phyloP scores from a whole-genome alignment of 2,888 invertebrate species.

The Mythimna vitellina region DNA sequence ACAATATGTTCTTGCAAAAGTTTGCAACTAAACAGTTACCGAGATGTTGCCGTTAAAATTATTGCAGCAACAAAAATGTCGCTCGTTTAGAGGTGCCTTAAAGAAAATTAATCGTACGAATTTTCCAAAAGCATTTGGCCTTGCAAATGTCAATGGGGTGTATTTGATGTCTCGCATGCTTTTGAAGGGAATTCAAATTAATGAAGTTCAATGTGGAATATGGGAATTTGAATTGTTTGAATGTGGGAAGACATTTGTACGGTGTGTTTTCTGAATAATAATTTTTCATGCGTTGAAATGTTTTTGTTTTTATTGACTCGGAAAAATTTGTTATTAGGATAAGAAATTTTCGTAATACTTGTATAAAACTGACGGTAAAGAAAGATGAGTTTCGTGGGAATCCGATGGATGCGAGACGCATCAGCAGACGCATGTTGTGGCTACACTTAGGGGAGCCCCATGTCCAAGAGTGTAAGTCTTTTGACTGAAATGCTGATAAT shows the following conservation, averaged over 20 bases:
- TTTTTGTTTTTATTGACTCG: no score
- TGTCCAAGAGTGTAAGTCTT: no score
- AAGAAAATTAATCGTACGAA: constrained; percentile 61
- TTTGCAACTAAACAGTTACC: not conserved
- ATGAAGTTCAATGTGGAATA: constrained; percentile 35
- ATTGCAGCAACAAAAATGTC: not conserved
- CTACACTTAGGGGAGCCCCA: no score
- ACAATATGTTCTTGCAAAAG: not conserved
- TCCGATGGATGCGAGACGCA: no score
- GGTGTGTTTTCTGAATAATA: not conserved
- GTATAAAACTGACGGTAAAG: no score
- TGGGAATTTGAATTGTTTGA: constrained; percentile 26
- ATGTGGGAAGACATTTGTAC: constrained; percentile 11
- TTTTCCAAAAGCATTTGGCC: constrained; percentile 51
- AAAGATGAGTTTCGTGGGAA: no score
- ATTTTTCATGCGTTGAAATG: not conserved
- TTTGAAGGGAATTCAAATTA: constrained; percentile 55
- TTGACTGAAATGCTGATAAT: no score
- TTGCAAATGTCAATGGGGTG: constrained; percentile 45
- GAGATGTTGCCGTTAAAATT: not conserved
- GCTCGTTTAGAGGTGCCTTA: not conserved
- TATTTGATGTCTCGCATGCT: constrained; percentile 45
- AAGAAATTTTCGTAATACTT: no score
- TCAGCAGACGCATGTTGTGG: no score
- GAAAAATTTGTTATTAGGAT: no score